phyloP scores from a whole-genome alignment of 2,797 vertebrate genomes.

The Acanthopagrus latus region DNA sequence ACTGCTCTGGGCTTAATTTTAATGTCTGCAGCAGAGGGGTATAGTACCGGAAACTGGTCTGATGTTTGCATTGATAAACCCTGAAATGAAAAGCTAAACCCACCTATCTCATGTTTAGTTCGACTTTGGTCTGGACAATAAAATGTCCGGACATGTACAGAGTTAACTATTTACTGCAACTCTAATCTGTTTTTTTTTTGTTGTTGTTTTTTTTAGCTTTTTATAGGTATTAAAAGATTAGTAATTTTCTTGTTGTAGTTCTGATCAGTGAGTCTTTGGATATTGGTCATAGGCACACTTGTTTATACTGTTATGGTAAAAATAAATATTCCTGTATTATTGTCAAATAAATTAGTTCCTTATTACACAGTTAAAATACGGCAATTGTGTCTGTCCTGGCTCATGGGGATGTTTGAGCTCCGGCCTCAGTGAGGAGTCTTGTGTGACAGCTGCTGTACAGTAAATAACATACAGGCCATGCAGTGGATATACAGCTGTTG shows the following conservation, averaged over 20 bases:
- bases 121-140: too few relatives aligned
- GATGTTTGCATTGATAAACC: background rate
- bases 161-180: too few relatives aligned
- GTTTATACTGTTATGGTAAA: too few relatives aligned
- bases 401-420: background rate
- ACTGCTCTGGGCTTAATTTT: background rate
- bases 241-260: background rate
- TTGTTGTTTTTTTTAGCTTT: background rate
- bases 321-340: too few relatives aligned
- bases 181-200: too few relatives aligned
- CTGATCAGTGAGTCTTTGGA: too few relatives aligned
- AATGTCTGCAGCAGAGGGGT: background rate
- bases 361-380: background rate
- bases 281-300: too few relatives aligned
- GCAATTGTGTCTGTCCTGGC: background rate
- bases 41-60: background rate
- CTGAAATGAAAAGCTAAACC: background rate
- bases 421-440: too few relatives aligned
- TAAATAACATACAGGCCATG: background rate
- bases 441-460: background rate
- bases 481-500: slow-evolving; percentile 41
- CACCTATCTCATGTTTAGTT: background rate
- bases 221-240: background rate
- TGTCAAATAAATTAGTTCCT: background rate
- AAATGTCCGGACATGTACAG: too few relatives aligned